Evolutionary conservation across 1,140 invertebrate species (phyloP).

Genomic region (Sarcophaga bullata): DNA sequence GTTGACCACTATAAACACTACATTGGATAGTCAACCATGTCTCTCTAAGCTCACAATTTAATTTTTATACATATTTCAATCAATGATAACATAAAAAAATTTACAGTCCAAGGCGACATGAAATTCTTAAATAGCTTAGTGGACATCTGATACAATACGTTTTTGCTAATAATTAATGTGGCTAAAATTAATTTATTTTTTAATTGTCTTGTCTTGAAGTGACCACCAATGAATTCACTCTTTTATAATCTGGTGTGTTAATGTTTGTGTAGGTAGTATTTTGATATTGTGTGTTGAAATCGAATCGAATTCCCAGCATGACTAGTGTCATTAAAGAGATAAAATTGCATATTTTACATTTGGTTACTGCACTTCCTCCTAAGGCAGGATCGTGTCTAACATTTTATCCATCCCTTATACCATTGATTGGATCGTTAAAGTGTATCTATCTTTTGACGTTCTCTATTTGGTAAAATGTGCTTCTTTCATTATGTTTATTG

Average conservation of each 20-base stretch:
- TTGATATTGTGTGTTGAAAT: conserved; percentile 24
- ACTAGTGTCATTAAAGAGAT: conserved; percentile 34
- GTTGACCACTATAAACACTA: too few relatives aligned
- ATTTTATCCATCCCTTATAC: neutral
- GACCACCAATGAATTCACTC: too few relatives aligned
- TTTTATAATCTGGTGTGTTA: neutral
- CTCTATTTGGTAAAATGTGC: neutral
- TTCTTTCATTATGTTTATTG: conserved; percentile 33
- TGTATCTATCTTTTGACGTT: neutral
- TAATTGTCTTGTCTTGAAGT: too few relatives aligned
- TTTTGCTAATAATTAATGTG: too few relatives aligned
- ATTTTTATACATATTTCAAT: too few relatives aligned
- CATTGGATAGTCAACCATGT: too few relatives aligned
- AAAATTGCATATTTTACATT: conserved; percentile 37
- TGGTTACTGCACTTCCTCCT: neutral
- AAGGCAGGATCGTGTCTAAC: neutral
- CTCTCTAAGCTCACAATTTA: too few relatives aligned
- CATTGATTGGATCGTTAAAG: neutral
- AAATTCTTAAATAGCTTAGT: too few relatives aligned
- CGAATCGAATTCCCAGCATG: conserved; percentile 38
- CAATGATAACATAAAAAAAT: too few relatives aligned
- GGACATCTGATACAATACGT: too few relatives aligned
- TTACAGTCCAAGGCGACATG: too few relatives aligned
- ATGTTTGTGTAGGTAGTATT: conserved; percentile 29
- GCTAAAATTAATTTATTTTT: too few relatives aligned